Base-by-base conservation (phyloP, 2,797 vertebrate species). In the Neosalanx taihuensis region DNA sequence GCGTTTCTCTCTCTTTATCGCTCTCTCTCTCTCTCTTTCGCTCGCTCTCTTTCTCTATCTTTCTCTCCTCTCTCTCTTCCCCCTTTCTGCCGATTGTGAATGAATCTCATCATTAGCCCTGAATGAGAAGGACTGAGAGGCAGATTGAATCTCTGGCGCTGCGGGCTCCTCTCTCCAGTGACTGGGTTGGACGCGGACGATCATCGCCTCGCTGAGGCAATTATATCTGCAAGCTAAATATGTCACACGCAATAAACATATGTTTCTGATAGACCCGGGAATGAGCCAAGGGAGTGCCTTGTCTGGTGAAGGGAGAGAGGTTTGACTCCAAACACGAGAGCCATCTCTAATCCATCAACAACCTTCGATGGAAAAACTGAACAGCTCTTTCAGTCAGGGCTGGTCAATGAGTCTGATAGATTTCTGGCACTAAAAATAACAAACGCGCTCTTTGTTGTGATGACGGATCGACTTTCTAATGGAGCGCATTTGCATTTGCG, bases 151-250 rank as follows among this genome's bases (percentile, higher is more conserved):
- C 84, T 81, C 81, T 69, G 83, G 79, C 85, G 85, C 84, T 78
- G 84, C 73, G 81, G 86, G 83, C 79, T 85, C 81, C 82, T 67
- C 84, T 82, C 81, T 84, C 80, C 79, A 70, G 83, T 81, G 86
- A 88, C 87, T 84, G 82, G 85, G 85, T 82, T 85, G 85, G 86
- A 88, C 63, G 75, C 77, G 82, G 83, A 72, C 80, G 72, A 88
- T 89, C 89, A 89, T 83, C 85, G 86, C 78, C 81, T 84, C 74
- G 69, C 81, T 75, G 75, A 77, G 77, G 83, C 86, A 88, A 91
- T 90, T 89, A 90, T 85, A 89, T 90, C 81, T 85, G 84, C 84
- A 84, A 80, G 88, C 87, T 89, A 89, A 89, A 90, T 89, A 90
- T 88, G 89, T 89, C 87, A 87, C 83, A 87, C 76, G 78, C 82